Evolutionary conservation across 2,113 vertebrate species (phyloP).

Genomic region (Ammodytes marinus): DNA sequence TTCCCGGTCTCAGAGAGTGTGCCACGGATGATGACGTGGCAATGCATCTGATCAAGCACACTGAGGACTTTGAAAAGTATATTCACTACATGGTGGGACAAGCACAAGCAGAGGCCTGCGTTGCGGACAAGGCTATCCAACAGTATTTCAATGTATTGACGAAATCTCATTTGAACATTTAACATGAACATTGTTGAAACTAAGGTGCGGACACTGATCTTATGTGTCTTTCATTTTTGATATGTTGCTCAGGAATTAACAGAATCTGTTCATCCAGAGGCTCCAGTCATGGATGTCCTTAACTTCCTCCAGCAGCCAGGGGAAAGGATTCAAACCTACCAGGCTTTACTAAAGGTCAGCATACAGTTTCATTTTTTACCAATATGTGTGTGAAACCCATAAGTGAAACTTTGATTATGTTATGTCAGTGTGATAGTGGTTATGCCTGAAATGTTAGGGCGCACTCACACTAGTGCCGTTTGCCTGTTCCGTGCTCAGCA

Average conservation of each 20-base stretch:
- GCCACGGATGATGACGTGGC: constrained; percentile 94
- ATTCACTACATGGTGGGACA: constrained; percentile 93
- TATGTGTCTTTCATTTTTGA: neutral
- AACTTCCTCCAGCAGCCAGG: constrained; percentile 93
- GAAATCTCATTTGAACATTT: neutral
- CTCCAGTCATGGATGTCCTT: constrained; percentile 85
- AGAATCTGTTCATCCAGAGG: constrained; percentile 73
- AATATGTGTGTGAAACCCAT: neutral
- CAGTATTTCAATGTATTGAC: constrained; percentile 91
- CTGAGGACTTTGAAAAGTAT: constrained; percentile 90
- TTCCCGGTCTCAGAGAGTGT: constrained; percentile 86
- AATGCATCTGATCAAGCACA: constrained; percentile 91
- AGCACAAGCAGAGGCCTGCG: constrained; percentile 90
- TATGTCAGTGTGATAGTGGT: neutral
- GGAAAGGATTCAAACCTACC: constrained; percentile 93
- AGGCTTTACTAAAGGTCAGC: constrained; percentile 92
- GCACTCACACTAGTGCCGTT: too few species aligned
- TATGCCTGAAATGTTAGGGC: neutral
- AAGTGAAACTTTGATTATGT: neutral
- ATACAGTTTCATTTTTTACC: neutral
- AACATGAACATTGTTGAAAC: neutral
- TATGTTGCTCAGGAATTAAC: constrained; percentile 67
- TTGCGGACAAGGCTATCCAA: constrained; percentile 89
- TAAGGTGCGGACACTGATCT: neutral
- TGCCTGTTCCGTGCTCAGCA: too few species aligned